These are phyloP conservation scores for Pica pica DNA, from an alignment of 2,113 vertebrate genomes.

Conservation along the genomic window DNA sequence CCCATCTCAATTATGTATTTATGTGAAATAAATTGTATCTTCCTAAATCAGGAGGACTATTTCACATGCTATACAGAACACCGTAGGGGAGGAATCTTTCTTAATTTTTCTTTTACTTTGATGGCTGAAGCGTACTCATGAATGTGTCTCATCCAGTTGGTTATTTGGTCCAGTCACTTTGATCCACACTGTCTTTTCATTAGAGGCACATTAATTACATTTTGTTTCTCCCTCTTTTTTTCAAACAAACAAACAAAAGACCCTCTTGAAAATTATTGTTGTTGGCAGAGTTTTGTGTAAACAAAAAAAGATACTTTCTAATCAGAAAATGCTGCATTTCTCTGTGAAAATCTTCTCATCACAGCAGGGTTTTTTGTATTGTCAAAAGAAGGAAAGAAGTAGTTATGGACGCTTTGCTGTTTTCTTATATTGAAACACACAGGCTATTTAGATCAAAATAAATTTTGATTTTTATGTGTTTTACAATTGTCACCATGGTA, in stretches of 20 bases:
- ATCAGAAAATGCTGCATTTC: background rate
- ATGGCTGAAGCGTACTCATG: background rate
- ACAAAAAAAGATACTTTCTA: background rate
- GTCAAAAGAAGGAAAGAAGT: background rate
- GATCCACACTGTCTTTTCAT: background rate
- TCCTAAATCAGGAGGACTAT: background rate
- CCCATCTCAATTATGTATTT: background rate
- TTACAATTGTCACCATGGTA: background rate
- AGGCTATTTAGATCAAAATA: background rate
- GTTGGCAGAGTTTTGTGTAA: background rate
- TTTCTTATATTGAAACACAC: background rate
- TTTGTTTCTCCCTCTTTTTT: background rate
- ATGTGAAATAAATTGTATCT: background rate
- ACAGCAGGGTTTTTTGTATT: background rate
- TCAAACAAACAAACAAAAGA: background rate
- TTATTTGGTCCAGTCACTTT: background rate
- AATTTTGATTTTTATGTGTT: background rate
- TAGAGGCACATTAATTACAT: background rate
- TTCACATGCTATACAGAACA: background rate
- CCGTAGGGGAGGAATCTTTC: background rate
- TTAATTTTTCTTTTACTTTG: background rate
- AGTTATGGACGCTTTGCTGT: background rate
- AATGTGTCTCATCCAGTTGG: background rate
- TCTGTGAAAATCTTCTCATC: background rate
- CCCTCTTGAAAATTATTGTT: background rate